Base-by-base conservation (phyloP, 2,797 vertebrate genomes). In the Caiman crocodilus region DNA sequence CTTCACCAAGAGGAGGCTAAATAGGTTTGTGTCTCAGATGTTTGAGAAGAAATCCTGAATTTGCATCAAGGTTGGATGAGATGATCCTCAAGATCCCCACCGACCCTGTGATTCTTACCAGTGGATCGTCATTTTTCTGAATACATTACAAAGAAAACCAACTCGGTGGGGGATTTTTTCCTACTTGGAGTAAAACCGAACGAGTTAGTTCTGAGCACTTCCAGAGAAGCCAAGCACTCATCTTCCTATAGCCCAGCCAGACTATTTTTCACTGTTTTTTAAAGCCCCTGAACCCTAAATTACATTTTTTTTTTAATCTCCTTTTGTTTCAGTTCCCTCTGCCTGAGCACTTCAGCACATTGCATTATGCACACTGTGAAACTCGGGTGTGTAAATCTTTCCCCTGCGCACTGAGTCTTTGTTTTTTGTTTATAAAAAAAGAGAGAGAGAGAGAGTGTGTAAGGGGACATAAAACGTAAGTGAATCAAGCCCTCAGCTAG, bases 401-500 rank as follows among this genome's bases (percentile, higher is more conserved):
- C 61, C 55, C 85, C 88, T 87, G 83, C 17, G 59, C 79, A 80
- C 57, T 82, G 81, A 97, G 95, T 91, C 79, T 90, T 97, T 97
- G 90, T 67, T 97, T 98, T 97, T 97, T 98, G 96, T 98, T 98
- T 98, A 97, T 97, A 96, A 98, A 97, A 97, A 96, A 94, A 85
- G n/a, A 97, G 56, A 71, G 69, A 73, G 61, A 73, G 50, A 55
- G 75, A 56, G 75, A 89, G 79, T 57, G 90, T 97, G 96, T 97
- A 97, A 97, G 90, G 94, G 96, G 91, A 97, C 97, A 97, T 98
- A 98, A 98, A 98, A 96, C 23, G 89, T 97, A 98, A 97, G 97
- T 97, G 97, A 98, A 98, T 98, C 97, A 98, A 98, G 97, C 97
- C 98, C 96, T 98, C 97, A 98, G 98, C 97, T 97, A 98, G 97